Percentiles rank a stretch among this genome's conserved stretches.
phyloP scores from a whole-genome alignment of 2,888 invertebrate species.

The Lissocephala sabroskyi region DNA sequence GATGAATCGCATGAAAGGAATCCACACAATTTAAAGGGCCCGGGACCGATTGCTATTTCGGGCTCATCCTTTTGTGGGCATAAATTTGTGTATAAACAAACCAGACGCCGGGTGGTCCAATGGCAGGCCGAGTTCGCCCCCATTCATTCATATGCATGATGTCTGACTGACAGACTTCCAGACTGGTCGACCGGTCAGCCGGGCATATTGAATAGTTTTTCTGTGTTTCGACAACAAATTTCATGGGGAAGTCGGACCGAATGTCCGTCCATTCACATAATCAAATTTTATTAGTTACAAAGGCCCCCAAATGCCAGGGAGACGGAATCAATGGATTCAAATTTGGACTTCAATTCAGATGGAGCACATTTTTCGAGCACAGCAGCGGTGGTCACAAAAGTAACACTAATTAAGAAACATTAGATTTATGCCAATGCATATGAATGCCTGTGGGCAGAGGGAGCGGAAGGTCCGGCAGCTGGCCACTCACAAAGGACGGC shows the following conservation, averaged over 20 bases:
- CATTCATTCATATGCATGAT: conserved; percentile 2
- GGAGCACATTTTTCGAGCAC: conserved; percentile 16
- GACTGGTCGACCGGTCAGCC: not conserved
- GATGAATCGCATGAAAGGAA: no score
- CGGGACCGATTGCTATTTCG: conserved; percentile 15
- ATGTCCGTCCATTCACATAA: conserved; percentile 24
- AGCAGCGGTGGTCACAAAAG: conserved; percentile 10
- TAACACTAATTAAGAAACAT: conserved; percentile 49
- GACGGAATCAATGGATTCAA: conserved; percentile 32
- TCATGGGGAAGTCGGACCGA: conserved; percentile 24
- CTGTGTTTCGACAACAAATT: conserved; percentile 57
- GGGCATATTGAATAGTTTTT: conserved; percentile 46
- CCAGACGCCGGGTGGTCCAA: conserved; percentile 1
- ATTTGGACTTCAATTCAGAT: conserved; percentile 9
- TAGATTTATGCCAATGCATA: conserved; percentile 53
- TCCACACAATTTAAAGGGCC: no score
- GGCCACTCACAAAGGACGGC: no score
- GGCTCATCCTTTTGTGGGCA: conserved; percentile 12
- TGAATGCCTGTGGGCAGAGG: conserved; percentile 22
- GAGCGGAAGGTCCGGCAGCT: no score
- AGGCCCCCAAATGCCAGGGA: conserved; percentile 21
- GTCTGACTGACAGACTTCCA: not conserved
- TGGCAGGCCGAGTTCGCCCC: not conserved
- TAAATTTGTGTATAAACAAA: conserved; percentile 29
- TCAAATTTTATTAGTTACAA: conserved; percentile 56